Percentiles rank a stretch among this genome's conserved stretches.
Evolutionary conservation across 2,888 invertebrate genomes (phyloP).

Genomic region (Catocala nupta): DNA sequence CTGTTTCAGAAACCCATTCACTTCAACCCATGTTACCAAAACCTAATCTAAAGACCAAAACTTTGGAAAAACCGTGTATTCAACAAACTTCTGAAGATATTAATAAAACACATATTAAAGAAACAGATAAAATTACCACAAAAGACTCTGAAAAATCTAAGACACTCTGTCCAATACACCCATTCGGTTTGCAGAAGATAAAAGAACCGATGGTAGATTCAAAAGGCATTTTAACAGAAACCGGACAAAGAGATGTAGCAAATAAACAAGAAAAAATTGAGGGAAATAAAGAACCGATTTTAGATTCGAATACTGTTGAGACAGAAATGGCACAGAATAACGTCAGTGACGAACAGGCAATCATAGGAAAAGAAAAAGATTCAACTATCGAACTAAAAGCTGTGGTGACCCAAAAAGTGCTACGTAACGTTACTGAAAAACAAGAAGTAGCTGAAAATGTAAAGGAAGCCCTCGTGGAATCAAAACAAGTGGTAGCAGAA

Average conservation of each 20-base stretch:
- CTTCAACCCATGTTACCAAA: conserved; percentile 25
- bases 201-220: not conserved
- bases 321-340: no score
- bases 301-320: not conserved
- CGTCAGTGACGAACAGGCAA: no score
- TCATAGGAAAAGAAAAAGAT: no score
- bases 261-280: no score
- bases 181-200: conserved; percentile 4
- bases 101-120: not conserved
- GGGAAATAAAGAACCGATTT: not conserved
- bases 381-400: no score
- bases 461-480: no score
- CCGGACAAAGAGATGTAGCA: no score
- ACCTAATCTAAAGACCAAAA: conserved; percentile 14
- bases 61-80: conserved; percentile 2
- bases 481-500: no score
- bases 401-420: no score
- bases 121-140: conserved; percentile 6
- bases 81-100: conserved; percentile 3
- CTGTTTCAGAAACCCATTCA: conserved; percentile 16
- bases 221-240: not conserved
- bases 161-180: conserved; percentile 6
- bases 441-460: no score
- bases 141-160: conserved; percentile 6
- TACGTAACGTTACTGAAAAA: no score